Percentiles rank a stretch among this genome's conserved stretches.
Evolutionary conservation across 1,140 invertebrate genomes (phyloP).

Genomic region (Drosophila prosaltans): DNA sequence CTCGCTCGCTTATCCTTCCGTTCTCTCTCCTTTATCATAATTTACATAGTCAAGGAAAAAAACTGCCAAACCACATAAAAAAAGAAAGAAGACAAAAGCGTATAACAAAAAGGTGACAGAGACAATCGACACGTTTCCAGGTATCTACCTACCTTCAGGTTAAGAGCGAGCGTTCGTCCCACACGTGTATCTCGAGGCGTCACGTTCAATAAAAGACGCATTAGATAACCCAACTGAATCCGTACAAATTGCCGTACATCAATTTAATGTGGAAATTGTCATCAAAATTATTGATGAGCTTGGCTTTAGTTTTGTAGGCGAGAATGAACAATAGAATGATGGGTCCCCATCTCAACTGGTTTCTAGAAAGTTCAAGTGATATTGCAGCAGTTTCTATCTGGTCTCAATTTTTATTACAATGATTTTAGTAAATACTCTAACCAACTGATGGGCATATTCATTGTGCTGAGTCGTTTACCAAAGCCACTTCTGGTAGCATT

Average conservation of each 20-base stretch:
- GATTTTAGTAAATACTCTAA: constrained; percentile 7
- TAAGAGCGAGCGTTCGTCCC: background rate
- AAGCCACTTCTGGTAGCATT: too few species aligned
- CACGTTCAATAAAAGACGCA: constrained; percentile 29
- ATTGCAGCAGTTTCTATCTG: background rate
- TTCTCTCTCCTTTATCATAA: background rate
- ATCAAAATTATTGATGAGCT: constrained; percentile 64
- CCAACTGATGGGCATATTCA: background rate
- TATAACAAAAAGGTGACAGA: constrained; percentile 6
- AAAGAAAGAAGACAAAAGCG: background rate
- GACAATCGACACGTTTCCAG: constrained; percentile 16
- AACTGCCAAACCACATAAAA: background rate
- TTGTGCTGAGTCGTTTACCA: background rate
- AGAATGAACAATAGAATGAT: background rate
- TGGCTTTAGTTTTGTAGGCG: constrained; percentile 26
- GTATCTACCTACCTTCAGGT: background rate
- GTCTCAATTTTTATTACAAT: background rate
- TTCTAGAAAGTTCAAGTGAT: background rate
- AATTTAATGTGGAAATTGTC: constrained; percentile 63
- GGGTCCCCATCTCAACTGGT: background rate
- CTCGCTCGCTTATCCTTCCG: background rate
- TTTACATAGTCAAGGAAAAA: constrained; percentile 8
- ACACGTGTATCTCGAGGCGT: constrained; percentile 12
- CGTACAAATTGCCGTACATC: constrained; percentile 66
- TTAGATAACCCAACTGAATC: constrained; percentile 42